phyloP scores from a whole-genome alignment of 2,113 vertebrate genomes.

The Syngnathus scovelli region DNA sequence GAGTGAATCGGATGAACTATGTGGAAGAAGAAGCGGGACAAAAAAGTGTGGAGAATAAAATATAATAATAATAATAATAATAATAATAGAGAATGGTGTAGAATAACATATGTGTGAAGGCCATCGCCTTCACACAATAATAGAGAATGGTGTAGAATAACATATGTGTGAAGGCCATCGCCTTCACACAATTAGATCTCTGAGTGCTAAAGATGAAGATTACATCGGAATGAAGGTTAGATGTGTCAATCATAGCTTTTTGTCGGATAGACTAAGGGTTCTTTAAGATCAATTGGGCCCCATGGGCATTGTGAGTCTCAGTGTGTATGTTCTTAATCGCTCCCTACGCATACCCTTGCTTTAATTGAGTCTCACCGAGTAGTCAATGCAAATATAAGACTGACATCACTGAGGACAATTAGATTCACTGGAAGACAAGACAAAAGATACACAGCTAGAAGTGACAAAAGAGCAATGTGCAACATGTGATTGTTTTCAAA shows the following conservation, averaged over 20 bases:
- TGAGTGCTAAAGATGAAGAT: conserved; percentile 76
- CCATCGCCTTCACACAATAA: too few relatives aligned
- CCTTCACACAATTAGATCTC: conserved; percentile 77
- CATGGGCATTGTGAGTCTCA: conserved; percentile 57
- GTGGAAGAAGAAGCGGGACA: too few relatives aligned
- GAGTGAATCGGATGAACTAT: too few relatives aligned
- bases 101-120: too few relatives aligned
- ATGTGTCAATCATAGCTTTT: conserved; percentile 66
- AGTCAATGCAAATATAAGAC: conserved; percentile 43
- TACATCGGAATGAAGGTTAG: conserved; percentile 70
- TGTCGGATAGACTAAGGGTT: conserved; percentile 35
- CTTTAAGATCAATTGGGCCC: conserved; percentile 69
- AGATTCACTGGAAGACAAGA: conserved; percentile 23
- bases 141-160: too few relatives aligned
- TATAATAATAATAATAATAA: too few relatives aligned
- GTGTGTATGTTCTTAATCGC: conserved; percentile 59
- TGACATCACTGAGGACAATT: conserved; percentile 31
- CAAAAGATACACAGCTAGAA: conserved; percentile 13
- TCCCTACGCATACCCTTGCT: conserved; percentile 28
- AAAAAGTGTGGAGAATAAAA: too few relatives aligned
- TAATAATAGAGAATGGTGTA: too few relatives aligned
- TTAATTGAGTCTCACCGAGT: conserved; percentile 67
- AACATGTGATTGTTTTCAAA: conserved; percentile 20
- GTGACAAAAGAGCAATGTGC: conserved; percentile 13
- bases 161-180: too few relatives aligned